A percentile compares a stretch with the other conserved stretches of the same genome.
These are phyloP conservation scores for Abrostola triplasia DNA, from an alignment of 2,888 invertebrate species.

Conservation along the genomic window DNA sequence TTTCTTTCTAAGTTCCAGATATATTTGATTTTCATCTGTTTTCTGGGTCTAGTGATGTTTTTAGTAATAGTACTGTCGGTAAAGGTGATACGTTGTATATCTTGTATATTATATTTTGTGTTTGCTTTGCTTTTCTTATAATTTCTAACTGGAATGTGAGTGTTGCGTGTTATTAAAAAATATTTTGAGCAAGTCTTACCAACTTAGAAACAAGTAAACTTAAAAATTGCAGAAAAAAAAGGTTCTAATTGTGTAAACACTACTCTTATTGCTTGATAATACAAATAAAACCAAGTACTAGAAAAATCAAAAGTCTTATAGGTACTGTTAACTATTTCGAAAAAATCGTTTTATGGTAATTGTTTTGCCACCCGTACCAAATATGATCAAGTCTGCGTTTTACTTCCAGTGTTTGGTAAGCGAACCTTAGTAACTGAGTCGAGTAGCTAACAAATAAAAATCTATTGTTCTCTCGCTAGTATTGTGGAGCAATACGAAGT, in stretches of 20 bases:
- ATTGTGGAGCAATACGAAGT: constrained; percentile 39
- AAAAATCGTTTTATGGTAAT: constrained; percentile 22
- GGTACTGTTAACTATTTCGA: no score
- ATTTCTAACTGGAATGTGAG: no score
- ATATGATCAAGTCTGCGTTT: constrained; percentile 64
- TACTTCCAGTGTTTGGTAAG: constrained; percentile 69
- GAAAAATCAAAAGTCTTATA: no score
- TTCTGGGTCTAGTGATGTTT: constrained; percentile 1
- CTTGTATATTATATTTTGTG: neutral
- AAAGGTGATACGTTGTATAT: neutral
- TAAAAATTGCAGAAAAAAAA: no score
- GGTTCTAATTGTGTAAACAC: no score
- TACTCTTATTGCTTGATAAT: no score
- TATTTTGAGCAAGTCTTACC: no score
- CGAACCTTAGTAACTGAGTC: constrained; percentile 72
- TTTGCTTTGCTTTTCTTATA: no score
- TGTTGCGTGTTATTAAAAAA: no score
- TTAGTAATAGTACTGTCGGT: constrained; percentile 1
- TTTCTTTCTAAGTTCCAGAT: constrained; percentile 8
- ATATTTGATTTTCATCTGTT: constrained; percentile 3
- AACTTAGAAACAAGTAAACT: no score
- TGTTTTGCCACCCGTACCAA: constrained; percentile 41
- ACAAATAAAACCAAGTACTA: no score
- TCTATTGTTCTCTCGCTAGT: constrained; percentile 73
- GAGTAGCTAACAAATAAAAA: constrained; percentile 81